Evolutionary conservation across 1,140 invertebrate species (phyloP).

Genomic region (Drosophila cardini): DNA sequence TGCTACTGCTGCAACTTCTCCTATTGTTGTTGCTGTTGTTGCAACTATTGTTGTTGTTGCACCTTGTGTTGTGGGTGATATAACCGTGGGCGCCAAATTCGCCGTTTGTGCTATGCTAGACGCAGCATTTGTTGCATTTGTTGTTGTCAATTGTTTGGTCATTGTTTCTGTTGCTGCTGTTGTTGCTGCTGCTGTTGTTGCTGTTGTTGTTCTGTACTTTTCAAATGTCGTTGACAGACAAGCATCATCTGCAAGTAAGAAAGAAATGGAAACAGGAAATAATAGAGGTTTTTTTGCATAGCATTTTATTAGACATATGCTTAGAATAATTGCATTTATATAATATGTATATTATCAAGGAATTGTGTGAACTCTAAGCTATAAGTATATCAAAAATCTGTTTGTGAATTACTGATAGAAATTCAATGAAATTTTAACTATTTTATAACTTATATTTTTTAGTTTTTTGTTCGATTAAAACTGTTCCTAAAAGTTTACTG

Average conservation of each 20-base stretch:
- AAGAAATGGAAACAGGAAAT: conserved; percentile 21
- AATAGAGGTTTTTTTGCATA: neutral
- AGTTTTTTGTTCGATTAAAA: too few species aligned
- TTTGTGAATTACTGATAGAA: too few species aligned
- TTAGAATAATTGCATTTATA: too few species aligned
- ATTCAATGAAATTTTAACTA: too few species aligned
- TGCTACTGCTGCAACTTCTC: neutral
- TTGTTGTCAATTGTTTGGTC: conserved; percentile 78
- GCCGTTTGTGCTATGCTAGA: conserved; percentile 67
- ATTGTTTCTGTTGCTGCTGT: conserved; percentile 58
- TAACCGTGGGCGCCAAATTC: conserved; percentile 70
- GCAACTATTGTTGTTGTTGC: conserved; percentile 37
- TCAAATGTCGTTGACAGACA: conserved; percentile 63
- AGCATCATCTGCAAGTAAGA: conserved; percentile 56
- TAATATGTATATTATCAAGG: too few species aligned
- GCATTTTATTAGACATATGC: neutral
- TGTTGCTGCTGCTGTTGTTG: conserved; percentile 34
- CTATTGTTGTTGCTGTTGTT: conserved; percentile 13
- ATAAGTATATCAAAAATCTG: too few species aligned
- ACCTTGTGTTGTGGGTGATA: conserved; percentile 62
- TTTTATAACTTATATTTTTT: too few species aligned
- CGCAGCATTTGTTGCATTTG: conserved; percentile 69
- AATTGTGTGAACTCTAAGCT: too few species aligned
- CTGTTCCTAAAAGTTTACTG: too few species aligned
- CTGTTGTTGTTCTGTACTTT: conserved; percentile 43